Evolutionary conservation across 2,888 invertebrate species (phyloP), one percentile per base, ranked within the genome.

Genomic region (Thelaira solivaga): DNA sequence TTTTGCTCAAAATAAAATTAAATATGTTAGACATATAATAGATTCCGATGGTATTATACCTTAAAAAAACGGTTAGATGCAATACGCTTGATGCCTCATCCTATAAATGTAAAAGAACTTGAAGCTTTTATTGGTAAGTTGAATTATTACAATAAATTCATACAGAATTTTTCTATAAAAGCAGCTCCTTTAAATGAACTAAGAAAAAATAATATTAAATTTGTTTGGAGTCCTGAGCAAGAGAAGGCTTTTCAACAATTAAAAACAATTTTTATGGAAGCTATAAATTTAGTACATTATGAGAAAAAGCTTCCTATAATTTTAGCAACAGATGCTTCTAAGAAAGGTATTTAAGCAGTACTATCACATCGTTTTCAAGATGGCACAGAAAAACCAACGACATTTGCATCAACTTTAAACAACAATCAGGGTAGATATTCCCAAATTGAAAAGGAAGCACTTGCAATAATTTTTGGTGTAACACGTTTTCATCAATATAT

Each of bases 371-470:
- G 24, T 13, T 67, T 29, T 74, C 49, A 65, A 10, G 45, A 80
- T 51, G 68, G 74, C 5, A 13, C 47, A 29, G 74, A 76, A 53
- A 76, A 59, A 39, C 80, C 76, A 2, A 78, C 76, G 8, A 67
- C 72, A 16, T 62, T 6, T 36, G 53, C 34, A 10, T 53, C 34
- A 6, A 53, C 22, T 20, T 31, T 53, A 11, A 68, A 41, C 22
- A 69, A 22, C 8, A 62, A 47, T 11, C 43, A 76, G 41, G 62
- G 61, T 13, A 65, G 59, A 10, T 80, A 81, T 41, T 78, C 76
- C 5, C 73, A 80, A 64, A 76, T 81, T 4, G 80, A 82, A 68
- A 82, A 81, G 24, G 78, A 82, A 45, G 76, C 67, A 1, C 7
- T 80, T 1, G 26, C 29, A 16, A 29, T 53, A 20, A 75, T 81